These are phyloP conservation scores for Lumbricus terrestris DNA, from an alignment of 2,888 invertebrate genomes.

Conservation along the genomic window DNA sequence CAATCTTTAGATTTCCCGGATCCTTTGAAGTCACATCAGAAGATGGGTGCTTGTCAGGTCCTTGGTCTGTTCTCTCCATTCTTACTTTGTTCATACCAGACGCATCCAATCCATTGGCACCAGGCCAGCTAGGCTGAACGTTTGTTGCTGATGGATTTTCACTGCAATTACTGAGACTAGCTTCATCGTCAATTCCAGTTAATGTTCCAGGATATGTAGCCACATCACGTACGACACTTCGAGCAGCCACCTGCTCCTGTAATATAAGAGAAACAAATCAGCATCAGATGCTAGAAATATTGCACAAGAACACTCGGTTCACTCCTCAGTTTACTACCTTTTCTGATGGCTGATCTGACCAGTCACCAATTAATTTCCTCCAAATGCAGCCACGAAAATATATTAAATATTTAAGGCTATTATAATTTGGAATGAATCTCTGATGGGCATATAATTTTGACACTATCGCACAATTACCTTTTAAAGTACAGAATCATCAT, in stretches of 20 bases:
- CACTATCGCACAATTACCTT: not conserved
- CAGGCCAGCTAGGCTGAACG: not conserved
- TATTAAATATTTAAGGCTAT: not conserved
- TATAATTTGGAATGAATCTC: not conserved
- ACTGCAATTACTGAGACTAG: not conserved
- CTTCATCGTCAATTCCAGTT: slow-evolving; percentile 10
- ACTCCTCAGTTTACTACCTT: not conserved
- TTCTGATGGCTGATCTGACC: not conserved
- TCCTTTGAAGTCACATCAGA: not conserved
- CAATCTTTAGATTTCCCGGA: not conserved
- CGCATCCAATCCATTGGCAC: not conserved
- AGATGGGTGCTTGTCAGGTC: not conserved
- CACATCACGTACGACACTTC: slow-evolving; percentile 15
- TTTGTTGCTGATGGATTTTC: not conserved
- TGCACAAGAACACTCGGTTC: not conserved
- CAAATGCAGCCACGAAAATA: not conserved
- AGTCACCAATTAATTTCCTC: not conserved
- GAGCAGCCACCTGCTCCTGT: slow-evolving; percentile 6
- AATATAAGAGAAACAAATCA: not conserved
- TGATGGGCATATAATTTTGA: not conserved
- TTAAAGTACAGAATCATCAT: not conserved
- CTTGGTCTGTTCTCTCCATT: not conserved
- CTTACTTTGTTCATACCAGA: not conserved
- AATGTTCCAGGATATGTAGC: slow-evolving; percentile 22
- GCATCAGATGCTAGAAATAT: not conserved